Conservation (phyloP, 2,888 invertebrate genomes). For the Ophonus ardosiacus region DNA sequence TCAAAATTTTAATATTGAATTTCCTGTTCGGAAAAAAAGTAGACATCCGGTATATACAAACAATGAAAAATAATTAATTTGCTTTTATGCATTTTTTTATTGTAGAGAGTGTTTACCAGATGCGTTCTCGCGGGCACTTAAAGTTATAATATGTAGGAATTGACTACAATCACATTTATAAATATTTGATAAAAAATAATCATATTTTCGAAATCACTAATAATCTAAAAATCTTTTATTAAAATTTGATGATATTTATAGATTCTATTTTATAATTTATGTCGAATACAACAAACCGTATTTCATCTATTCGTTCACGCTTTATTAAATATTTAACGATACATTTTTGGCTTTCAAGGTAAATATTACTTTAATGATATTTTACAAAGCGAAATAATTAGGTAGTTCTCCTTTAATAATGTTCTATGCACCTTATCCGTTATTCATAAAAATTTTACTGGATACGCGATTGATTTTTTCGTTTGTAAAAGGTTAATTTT, state of each 20-base stretch:
- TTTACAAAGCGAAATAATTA: conserved; percentile 32
- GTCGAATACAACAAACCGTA: background rate
- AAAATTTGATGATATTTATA: conserved; percentile 1
- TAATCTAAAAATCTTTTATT: conserved; percentile 5
- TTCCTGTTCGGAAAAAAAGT: no score
- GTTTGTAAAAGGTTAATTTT: conserved; percentile 38
- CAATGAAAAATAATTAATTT: background rate
- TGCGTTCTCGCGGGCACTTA: no score
- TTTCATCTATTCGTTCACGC: background rate
- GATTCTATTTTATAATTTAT: conserved; percentile 26
- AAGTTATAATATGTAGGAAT: no score
- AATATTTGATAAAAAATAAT: no score
- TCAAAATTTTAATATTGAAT: no score
- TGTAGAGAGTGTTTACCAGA: no score
- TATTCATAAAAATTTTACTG: conserved; percentile 36
- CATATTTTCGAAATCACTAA: background rate
- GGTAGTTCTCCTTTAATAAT: conserved; percentile 50
- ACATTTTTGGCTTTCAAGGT: background rate
- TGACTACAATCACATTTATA: no score
- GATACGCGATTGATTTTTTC: conserved; percentile 24
- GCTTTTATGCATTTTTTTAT: background rate
- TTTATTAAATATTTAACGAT: background rate
- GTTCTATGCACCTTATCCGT: conserved; percentile 14
- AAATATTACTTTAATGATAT: conserved; percentile 10
- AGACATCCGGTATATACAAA: no score